phyloP scores from a whole-genome alignment of 2,888 invertebrate genomes.

The Sinotaia quadrata region DNA sequence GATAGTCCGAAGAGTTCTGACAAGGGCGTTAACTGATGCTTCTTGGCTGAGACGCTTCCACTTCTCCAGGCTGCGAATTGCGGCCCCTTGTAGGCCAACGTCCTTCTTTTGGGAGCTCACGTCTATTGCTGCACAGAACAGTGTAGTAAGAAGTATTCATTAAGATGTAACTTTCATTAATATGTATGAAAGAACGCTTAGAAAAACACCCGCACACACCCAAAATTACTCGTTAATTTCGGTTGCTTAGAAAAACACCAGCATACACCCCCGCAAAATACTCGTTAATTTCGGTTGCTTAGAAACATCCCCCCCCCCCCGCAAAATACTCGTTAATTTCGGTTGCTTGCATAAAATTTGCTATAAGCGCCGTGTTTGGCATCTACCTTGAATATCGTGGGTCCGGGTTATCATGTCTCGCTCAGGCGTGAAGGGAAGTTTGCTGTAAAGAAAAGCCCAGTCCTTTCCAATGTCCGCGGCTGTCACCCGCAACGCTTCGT shows the following conservation, averaged over 20 bases:
- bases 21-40: constrained; percentile 56
- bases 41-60: constrained; percentile 59
- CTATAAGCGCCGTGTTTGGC: too few species aligned
- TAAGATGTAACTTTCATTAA: too few species aligned
- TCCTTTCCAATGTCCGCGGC: constrained; percentile 59
- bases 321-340: too few species aligned
- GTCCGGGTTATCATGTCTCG: constrained; percentile 46
- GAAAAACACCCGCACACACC: neutral
- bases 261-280: neutral
- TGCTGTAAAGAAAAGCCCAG: constrained; percentile 58
- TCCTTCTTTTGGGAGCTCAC: constrained; percentile 34
- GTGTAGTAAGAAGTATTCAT: too few species aligned
- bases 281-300: neutral
- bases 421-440: constrained; percentile 59
- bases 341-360: too few species aligned
- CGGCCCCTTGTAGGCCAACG: constrained; percentile 40
- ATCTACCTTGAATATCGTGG: constrained; percentile 61
- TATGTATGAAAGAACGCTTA: neutral
- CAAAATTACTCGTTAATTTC: neutral
- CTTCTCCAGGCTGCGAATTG: constrained; percentile 55
- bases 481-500: constrained; percentile 54
- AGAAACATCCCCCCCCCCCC: neutral
- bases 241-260: neutral
- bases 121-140: constrained; percentile 40
- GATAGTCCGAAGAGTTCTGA: constrained; percentile 50